A percentile compares a stretch with the other conserved stretches of the same genome.
These are phyloP conservation scores for Sciurus niger DNA, from an alignment of 2,113 vertebrate genomes.

Conservation along the genomic window DNA sequence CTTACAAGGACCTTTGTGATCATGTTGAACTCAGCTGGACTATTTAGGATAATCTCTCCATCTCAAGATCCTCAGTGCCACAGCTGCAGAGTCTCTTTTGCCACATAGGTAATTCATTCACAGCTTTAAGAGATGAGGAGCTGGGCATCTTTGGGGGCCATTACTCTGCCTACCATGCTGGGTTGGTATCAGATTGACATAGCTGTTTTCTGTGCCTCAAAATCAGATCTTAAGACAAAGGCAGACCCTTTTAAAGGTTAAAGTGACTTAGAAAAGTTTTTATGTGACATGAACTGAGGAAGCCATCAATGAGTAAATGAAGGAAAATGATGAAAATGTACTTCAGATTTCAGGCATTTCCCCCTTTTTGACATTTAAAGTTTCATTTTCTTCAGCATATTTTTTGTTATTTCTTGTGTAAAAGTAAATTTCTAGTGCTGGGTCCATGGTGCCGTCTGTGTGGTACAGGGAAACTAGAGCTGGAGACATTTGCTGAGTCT, in stretches of 20 bases:
- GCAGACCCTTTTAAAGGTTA: neutral
- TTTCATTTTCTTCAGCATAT: neutral
- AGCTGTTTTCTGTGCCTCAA: neutral
- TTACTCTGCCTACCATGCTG: neutral
- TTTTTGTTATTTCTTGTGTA: neutral
- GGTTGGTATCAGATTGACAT: neutral
- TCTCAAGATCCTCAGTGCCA: neutral
- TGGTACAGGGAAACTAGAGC: neutral
- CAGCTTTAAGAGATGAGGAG: neutral
- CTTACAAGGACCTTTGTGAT: neutral
- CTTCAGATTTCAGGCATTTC: conserved; percentile 13
- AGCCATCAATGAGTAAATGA: neutral
- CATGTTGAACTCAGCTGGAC: neutral
- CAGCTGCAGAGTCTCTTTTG: neutral
- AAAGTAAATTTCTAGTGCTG: conserved; percentile 28
- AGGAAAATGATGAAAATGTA: conserved; percentile 3
- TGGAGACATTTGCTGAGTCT: neutral
- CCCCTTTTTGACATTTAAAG: conserved; percentile 17
- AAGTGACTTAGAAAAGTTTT: neutral
- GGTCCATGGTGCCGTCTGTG: neutral
- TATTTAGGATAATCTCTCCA: neutral
- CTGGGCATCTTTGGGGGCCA: neutral
- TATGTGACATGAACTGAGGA: neutral
- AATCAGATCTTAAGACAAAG: neutral
- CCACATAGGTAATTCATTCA: neutral